Conservation (phyloP, 2,113 vertebrate genomes). For the Coregonus clupeaformis region DNA sequence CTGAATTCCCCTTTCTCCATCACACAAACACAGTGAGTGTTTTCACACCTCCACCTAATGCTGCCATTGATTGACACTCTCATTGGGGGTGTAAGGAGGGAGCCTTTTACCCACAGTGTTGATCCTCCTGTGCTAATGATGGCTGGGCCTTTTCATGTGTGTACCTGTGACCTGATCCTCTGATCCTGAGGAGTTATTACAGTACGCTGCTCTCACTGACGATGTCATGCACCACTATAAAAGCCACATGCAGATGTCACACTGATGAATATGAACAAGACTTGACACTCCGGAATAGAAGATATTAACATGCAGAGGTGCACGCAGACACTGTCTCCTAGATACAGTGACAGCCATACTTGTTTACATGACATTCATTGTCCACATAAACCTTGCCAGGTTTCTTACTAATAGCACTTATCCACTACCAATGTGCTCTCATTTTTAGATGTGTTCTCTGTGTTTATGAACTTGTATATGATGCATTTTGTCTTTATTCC, state of each 20-base stretch:
- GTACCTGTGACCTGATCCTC: not conserved
- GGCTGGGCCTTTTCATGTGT: not conserved
- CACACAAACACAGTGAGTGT: conserved; percentile 10
- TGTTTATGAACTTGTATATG: not conserved
- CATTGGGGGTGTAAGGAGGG: not conserved
- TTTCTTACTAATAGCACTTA: not conserved
- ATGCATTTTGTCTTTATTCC: not conserved
- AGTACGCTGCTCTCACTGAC: not conserved
- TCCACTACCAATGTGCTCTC: not conserved
- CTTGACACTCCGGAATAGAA: not conserved
- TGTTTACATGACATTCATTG: not conserved
- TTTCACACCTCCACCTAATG: not conserved
- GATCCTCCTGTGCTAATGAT: conserved; percentile 14
- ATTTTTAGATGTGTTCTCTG: not conserved
- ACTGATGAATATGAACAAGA: not conserved
- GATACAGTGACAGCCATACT: not conserved
- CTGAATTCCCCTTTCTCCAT: not conserved
- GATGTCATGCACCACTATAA: not conserved
- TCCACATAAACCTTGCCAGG: not conserved
- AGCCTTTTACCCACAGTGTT: conserved; percentile 7
- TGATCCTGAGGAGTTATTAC: not conserved
- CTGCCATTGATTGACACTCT: conserved; percentile 18
- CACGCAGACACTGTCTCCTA: not conserved
- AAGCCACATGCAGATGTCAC: not conserved
- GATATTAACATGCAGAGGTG: not conserved